Base-by-base conservation (phyloP, 2,888 invertebrate species). In the Sminthurinus aureus region DNA sequence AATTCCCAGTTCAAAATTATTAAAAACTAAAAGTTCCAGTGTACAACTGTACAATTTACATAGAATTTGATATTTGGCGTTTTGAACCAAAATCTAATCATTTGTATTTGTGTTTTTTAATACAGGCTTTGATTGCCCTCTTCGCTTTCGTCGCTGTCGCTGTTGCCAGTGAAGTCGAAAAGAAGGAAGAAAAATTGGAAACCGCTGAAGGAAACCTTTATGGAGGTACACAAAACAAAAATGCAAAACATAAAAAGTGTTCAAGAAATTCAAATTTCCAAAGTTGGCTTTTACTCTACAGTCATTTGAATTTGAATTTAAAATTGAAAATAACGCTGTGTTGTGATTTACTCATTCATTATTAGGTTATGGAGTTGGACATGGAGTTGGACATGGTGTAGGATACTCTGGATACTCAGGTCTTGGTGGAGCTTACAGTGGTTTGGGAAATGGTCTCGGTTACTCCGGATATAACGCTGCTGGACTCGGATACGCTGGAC, bases 181-280 rank as follows among this genome's bases (percentile, higher is more conserved):
- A 85, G 79, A 84, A 85, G 84, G 79, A 82, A 24, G 67, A 69
- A 20, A 24, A 71, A 13, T 26, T 71, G 71, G 71, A 71, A 13
- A 71, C 71, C 15, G 85, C 85, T 51, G 85, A 82, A 58, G 85
- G 85, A 22, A 83, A 81, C 85, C 74, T 82, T 50, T 85, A 85
- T 64, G 84, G 85, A 22, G 81, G 81, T 9, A 38, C 1, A 1
- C 1, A 38, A 38, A 6, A 38, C 38, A 38, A 38, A n/a, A n/a
- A n/a, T n/a, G n/a, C n/a, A n/a, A n/a, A n/a, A n/a, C n/a, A n/a
- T n/a, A n/a, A n/a, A n/a, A n/a, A 38, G 38, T 38, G 38, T 38
- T 38, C 38, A 38, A 38, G 38, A 38, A 38, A 38, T 38, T 38
- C 38, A 38, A 38, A 38, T 38, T 38, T 38, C 6, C 38, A 38